Percentiles rank a stretch among this genome's conserved stretches.
These are phyloP conservation scores for Chlorospingus semifuscus DNA, from an alignment of 2,797 vertebrate species.

Conservation along the genomic window DNA sequence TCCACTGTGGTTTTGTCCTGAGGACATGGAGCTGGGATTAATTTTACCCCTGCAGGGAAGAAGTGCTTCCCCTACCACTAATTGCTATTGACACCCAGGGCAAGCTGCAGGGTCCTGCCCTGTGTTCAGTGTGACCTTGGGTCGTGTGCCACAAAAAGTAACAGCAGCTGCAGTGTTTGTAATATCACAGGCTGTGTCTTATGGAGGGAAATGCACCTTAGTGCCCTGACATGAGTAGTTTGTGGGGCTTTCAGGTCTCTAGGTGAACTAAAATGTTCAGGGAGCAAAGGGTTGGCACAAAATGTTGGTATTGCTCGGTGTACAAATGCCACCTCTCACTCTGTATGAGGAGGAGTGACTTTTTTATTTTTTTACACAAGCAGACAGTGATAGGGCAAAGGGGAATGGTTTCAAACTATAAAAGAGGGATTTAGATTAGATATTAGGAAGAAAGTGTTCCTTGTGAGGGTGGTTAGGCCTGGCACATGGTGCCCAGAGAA, in stretches of 20 bases:
- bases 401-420: not conserved
- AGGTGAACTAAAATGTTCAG: not conserved
- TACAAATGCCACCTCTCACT: not conserved
- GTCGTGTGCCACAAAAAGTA: not conserved
- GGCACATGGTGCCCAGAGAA: not conserved
- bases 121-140: not conserved
- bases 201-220: not conserved
- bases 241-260: not conserved
- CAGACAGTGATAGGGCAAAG: not conserved
- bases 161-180: not conserved
- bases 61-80: not conserved
- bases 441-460: not conserved
- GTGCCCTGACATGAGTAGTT: not conserved
- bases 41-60: not conserved
- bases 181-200: not conserved
- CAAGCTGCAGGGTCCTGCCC: not conserved
- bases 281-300: not conserved
- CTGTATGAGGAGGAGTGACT: fast-evolving
- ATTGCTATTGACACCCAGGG: not conserved
- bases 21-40: not conserved
- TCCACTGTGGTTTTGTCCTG: not conserved
- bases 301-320: not conserved
- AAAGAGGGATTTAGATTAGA: not conserved
- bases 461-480: not conserved
- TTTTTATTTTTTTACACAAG: not conserved